Evolutionary conservation across 2,797 vertebrate species (phyloP), one percentile per base, ranked within the genome.

Genomic region (Melanotaenia pygmaea): DNA sequence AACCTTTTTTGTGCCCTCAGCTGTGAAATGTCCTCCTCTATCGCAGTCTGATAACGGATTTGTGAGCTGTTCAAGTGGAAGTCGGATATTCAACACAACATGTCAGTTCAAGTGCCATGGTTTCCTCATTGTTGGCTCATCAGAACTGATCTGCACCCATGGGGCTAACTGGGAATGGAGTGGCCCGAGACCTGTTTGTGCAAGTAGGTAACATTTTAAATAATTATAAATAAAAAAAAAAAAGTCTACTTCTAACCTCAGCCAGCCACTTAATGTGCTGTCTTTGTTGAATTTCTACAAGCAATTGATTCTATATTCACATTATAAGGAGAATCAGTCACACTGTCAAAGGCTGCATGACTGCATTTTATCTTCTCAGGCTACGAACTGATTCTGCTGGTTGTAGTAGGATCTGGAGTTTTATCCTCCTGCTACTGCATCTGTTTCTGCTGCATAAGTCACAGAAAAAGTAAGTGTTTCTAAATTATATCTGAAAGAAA

Each of bases 391-490:
- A 85, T 86, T 30, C 37, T 93, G 24, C 1, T 89, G 62, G 88
- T 79, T 60, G n/a, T 92, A 3, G 69, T 53, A 69, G 89, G 82
- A 14, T 87, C 77, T 61, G 88, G 70, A 24, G 69, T 72, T 11
- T 0, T 88, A 12, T 82, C 78, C 1, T 28, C 67, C 54, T 18
- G 84, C 66, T 76, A 75, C 54, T 93, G 84, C 80, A 58, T 91
- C 73, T 85, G 88, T 60, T 77, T 91, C 56, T 92, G 86, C 76
- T 90, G 86, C 65, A 78, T 81, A 51, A 82, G 82, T n/a, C 73
- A 2, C 57, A 88, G 26, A 82, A 92, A 89, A 85, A 84, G 93
- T 93, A 26, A 81, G 91, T 89, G 9, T 28, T 73, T 70, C 67
- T 64, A 20, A 40, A 50, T 34, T 40, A 3, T 16, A 0, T 1